Conservation (phyloP, 2,888 invertebrate genomes). For the Ectemnius cavifrons region DNA sequence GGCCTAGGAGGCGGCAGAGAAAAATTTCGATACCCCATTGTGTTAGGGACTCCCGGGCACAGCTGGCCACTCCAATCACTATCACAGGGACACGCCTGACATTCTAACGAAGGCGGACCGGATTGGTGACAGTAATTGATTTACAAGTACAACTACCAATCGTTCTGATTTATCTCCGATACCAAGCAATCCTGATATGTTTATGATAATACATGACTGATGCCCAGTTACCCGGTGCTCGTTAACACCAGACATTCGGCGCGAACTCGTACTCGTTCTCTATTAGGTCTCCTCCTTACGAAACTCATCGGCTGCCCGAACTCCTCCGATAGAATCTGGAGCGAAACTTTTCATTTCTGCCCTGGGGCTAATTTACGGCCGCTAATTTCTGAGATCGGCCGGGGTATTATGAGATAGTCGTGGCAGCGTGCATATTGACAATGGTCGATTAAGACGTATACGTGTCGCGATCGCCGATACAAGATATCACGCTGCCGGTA, state of each 20-base stretch:
- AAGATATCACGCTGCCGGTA: conserved; percentile 10
- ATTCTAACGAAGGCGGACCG: conserved; percentile 22
- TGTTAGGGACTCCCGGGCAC: no score
- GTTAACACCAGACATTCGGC: conserved; percentile 24
- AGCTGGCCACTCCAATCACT: no score
- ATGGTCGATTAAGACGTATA: conserved; percentile 27
- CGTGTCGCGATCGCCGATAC: conserved; percentile 16
- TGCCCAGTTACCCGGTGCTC: conserved; percentile 2
- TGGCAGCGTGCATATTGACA: conserved; percentile 22
- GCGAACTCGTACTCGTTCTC: no score
- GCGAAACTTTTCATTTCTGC: no score
- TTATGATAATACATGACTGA: conserved; percentile 27
- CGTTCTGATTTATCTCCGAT: conserved; percentile 36
- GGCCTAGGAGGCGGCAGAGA: no score
- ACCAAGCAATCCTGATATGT: conserved; percentile 24
- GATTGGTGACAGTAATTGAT: conserved; percentile 32
- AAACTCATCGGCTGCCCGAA: no score
- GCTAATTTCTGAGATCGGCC: conserved; percentile 12
- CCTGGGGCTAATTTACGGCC: conserved; percentile 11
- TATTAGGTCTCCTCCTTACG: no score
- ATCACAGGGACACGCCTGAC: conserved; percentile 16
- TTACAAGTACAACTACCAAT: conserved; percentile 26
- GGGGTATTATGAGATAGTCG: conserved; percentile 4
- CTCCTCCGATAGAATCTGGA: no score
- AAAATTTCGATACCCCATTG: no score